phyloP scores from a whole-genome alignment of 2,888 invertebrate genomes.

The Linnaemya tessellans region DNA sequence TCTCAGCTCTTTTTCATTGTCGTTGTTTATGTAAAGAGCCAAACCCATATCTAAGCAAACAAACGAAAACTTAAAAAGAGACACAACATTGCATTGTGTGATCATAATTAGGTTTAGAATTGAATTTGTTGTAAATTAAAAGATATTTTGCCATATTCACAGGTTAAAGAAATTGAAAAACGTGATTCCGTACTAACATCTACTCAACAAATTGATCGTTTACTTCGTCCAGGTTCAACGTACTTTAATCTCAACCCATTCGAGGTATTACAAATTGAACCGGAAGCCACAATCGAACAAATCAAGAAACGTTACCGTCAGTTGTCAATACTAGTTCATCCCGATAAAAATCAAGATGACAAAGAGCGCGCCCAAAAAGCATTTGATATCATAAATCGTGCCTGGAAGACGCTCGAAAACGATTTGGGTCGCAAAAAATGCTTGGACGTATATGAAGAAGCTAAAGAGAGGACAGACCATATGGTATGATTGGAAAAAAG shows the following conservation, averaged over 20 bases:
- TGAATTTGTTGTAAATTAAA: slow-evolving; percentile 66
- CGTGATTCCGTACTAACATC: slow-evolving; percentile 98
- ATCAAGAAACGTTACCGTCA: slow-evolving; percentile 98
- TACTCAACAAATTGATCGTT: slow-evolving; percentile 97
- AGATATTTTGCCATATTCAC: slow-evolving; percentile 75
- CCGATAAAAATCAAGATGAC: slow-evolving; percentile 99
- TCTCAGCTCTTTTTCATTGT: slow-evolving; percentile 62
- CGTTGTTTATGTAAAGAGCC: slow-evolving; percentile 65
- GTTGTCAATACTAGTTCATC: slow-evolving; percentile 98
- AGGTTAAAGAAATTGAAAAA: slow-evolving; percentile 99
- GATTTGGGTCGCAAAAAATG: slow-evolving; percentile 97
- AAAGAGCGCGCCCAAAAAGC: slow-evolving; percentile 96
- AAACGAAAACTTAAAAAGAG: slow-evolving; percentile 54
- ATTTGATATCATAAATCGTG: slow-evolving; percentile 96
- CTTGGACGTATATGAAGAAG: slow-evolving; percentile 98
- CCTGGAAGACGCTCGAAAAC: slow-evolving; percentile 97
- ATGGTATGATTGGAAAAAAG: slow-evolving; percentile 86
- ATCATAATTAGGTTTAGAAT: slow-evolving; percentile 64
- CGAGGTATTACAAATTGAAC: slow-evolving; percentile 95
- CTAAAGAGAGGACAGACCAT: slow-evolving; percentile 95
- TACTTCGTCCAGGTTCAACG: slow-evolving; percentile 97
- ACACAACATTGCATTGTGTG: slow-evolving; percentile 56
- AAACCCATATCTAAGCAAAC: slow-evolving; percentile 62
- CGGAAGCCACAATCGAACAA: slow-evolving; percentile 93
- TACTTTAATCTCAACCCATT: slow-evolving; percentile 99